Percentiles rank a stretch among this genome's conserved stretches.
Evolutionary conservation across 2,797 vertebrate genomes (phyloP).

Genomic region (Champsocephalus esox): DNA sequence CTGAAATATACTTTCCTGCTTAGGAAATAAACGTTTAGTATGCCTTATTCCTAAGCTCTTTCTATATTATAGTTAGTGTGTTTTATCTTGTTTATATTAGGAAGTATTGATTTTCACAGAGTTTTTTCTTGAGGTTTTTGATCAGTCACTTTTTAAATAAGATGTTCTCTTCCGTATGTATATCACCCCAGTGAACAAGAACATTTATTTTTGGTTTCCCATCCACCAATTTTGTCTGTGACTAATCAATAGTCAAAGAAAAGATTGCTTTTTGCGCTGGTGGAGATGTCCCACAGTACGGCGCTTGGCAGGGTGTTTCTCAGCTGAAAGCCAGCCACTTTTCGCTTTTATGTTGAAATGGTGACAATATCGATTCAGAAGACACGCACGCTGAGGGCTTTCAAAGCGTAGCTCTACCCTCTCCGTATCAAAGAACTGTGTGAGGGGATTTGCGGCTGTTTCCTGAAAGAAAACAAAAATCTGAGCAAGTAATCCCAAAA

Average conservation of each 20-base stretch:
- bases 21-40: background rate
- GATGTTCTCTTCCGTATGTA: background rate
- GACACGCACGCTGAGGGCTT: constrained; percentile 50
- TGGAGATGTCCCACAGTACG: constrained; percentile 55
- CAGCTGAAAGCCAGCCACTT: constrained; percentile 48
- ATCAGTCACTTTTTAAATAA: background rate
- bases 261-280: constrained; percentile 46
- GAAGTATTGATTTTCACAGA: background rate
- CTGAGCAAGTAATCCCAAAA: constrained; percentile 27
- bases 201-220: constrained; percentile 6
- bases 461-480: constrained; percentile 45
- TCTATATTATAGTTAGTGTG: background rate
- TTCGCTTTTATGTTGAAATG: constrained; percentile 64
- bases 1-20: background rate
- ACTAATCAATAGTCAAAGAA: constrained; percentile 49
- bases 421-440: constrained; percentile 53
- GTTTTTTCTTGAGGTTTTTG: constrained; percentile 2
- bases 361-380: constrained; percentile 58
- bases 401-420: constrained; percentile 52
- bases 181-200: background rate
- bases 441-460: constrained; percentile 49
- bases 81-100: background rate
- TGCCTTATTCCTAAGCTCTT: background rate
- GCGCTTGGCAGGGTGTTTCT: constrained; percentile 42
- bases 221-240: constrained; percentile 18